A percentile compares a stretch with the other conserved stretches of the same genome.
phyloP scores from a whole-genome alignment of 2,113 vertebrate species.

The Pseudois nayaur region DNA sequence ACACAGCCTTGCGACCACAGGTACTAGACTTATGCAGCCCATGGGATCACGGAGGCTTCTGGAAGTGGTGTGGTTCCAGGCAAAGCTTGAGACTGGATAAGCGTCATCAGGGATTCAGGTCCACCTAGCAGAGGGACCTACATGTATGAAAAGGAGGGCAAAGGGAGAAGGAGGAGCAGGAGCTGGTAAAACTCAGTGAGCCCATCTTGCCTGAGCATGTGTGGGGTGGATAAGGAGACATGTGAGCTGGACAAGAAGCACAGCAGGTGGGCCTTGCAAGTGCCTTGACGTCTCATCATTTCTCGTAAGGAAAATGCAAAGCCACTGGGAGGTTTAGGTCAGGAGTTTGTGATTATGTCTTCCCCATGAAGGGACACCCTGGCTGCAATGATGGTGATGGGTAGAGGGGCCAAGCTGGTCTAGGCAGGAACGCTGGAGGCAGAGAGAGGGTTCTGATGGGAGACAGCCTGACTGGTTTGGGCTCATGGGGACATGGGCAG shows the following conservation, averaged over 20 bases:
- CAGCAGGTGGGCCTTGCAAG: neutral
- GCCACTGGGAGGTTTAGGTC: neutral
- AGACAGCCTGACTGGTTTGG: neutral
- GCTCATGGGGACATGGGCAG: neutral
- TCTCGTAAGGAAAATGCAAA: neutral
- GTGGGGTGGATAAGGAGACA: neutral
- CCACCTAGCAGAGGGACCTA: accelerated
- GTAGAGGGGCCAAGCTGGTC: accelerated
- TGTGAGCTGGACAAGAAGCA: accelerated
- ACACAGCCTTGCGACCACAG: accelerated
- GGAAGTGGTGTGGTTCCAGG: neutral
- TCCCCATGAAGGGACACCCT: neutral
- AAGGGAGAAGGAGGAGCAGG: accelerated
- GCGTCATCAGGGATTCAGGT: accelerated
- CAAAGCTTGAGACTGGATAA: neutral
- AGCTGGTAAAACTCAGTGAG: accelerated
- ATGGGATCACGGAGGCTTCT: neutral
- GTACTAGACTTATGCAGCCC: neutral
- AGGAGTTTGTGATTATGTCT: no score
- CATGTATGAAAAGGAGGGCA: no score
- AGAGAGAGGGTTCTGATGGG: neutral
- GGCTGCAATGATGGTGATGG: accelerated
- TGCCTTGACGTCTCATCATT: accelerated
- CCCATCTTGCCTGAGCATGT: accelerated
- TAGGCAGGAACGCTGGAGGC: neutral